A percentile compares a stretch with the other conserved stretches of the same genome.
phyloP scores from a whole-genome alignment of 2,113 vertebrate species.

The Anarrhichthys ocellatus region DNA sequence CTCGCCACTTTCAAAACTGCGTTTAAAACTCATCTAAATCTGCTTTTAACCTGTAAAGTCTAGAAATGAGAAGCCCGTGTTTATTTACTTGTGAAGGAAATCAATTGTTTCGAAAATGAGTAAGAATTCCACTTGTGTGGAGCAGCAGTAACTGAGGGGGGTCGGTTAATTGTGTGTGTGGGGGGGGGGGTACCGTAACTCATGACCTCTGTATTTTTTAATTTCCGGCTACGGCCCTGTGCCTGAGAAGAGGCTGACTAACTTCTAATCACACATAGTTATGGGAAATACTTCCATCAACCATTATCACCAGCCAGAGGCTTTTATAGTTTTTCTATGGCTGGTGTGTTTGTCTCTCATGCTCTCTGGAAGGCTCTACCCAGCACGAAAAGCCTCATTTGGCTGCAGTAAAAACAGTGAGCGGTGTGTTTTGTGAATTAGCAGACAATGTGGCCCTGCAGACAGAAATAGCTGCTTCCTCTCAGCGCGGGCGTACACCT shows the following conservation, averaged over 20 bases:
- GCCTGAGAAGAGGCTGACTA: constrained; percentile 2
- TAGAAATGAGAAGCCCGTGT: not conserved
- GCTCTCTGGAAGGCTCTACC: not conserved
- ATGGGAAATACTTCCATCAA: constrained; percentile 1
- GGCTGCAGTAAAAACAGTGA: constrained; percentile 20
- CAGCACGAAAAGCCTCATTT: constrained; percentile 32
- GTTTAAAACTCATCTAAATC: too few species aligned
- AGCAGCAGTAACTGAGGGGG: not conserved
- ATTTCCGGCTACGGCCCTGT: not conserved
- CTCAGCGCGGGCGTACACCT: constrained; percentile 19
- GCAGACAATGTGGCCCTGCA: constrained; percentile 46
- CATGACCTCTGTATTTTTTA: not conserved
- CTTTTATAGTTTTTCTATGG: constrained; percentile 25
- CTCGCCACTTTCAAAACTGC: too few species aligned
- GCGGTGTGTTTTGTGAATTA: constrained; percentile 45
- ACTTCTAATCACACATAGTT: constrained; percentile 12
- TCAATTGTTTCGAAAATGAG: not conserved
- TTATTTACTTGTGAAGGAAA: not conserved
- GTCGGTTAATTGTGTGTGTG: too few species aligned
- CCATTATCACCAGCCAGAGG: constrained; percentile 17
- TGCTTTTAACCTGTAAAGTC: too few species aligned
- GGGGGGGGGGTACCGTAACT: not conserved
- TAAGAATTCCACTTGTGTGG: not conserved
- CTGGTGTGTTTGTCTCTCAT: constrained; percentile 13
- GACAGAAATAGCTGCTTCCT: constrained; percentile 52